These are phyloP conservation scores for Pangasianodon gigas DNA, from an alignment of 2,113 vertebrate species.

Conservation along the genomic window DNA sequence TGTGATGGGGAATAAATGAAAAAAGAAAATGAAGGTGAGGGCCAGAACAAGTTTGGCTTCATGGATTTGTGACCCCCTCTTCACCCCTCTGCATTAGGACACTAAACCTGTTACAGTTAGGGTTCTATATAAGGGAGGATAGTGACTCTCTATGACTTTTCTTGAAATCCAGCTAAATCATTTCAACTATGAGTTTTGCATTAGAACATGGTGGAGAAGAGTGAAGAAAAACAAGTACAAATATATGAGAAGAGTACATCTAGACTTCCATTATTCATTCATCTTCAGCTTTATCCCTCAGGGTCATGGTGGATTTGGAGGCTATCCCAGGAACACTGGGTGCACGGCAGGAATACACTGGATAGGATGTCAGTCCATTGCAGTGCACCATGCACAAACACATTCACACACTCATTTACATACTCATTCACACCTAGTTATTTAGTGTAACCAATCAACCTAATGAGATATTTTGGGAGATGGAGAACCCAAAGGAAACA, in stretches of 20 bases:
- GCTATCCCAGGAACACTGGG: not conserved
- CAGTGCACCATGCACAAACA: not conserved
- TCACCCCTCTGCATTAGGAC: not conserved
- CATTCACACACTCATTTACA: not conserved
- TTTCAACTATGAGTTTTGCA: not conserved
- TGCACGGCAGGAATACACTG: not conserved
- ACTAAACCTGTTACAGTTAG: not conserved
- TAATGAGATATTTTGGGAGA: not conserved
- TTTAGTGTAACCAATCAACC: not conserved
- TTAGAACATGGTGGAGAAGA: not conserved
- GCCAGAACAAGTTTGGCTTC: not conserved
- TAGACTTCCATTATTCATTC: not conserved
- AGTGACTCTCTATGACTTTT: not conserved
- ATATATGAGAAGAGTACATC: not conserved
- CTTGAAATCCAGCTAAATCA: not conserved
- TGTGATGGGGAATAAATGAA: not conserved
- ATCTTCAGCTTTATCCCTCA: not conserved
- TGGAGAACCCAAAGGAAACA: not conserved
- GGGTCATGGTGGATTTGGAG: constrained; percentile 4
- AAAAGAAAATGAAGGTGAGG: not conserved
- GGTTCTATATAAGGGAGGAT: not conserved
- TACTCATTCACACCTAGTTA: not conserved
- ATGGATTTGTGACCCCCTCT: not conserved
- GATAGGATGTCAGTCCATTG: not conserved
- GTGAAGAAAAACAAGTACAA: not conserved